Base-by-base conservation (phyloP, 2,888 invertebrate species). In the Elmis aenea region DNA sequence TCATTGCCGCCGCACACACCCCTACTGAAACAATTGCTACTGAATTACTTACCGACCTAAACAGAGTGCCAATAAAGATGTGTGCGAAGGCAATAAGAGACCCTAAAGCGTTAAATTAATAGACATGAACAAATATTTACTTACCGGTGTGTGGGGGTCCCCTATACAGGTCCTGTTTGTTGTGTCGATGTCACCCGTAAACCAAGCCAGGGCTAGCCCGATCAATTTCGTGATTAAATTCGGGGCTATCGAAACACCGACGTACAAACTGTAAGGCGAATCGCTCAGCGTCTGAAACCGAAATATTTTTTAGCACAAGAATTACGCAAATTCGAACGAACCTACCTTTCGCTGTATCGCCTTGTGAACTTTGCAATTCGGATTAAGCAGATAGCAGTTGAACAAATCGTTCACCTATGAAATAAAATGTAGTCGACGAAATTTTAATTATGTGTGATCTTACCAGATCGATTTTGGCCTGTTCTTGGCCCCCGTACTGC, bases 311-410 rank as follows among this genome's bases (percentile, higher is more conserved):
- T n/a, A n/a, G n/a, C n/a, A n/a, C n/a, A n/a, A n/a, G n/a, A n/a
- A n/a, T n/a, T n/a, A n/a, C n/a, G n/a, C n/a, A n/a, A n/a, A n/a
- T n/a, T n/a, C n/a, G n/a, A n/a, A n/a, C n/a, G n/a, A n/a, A n/a
- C n/a, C n/a, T n/a, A 64, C 64, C 47, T 49, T 43, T 43, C 54
- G 57, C 18, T 58, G 55, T 6, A 81, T 67, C 1, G 76, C 76
- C 38, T 65, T 69, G 51, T 85, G 80, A 1, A 83, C 57, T 3
- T 74, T 72, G 57, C 92, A 92, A 36, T 82, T 77, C 8, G 82
- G 76, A 45, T 80, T 80, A 31, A 74, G 69, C 42, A 89, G 62
- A 61, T 85, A 90, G 62, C 92, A 92, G 59, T 81, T 73, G 11
- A 91, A 68, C 57, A 91, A 73, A 57, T 88, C 84, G 64, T 85